Percentiles rank a stretch among this genome's conserved stretches.
phyloP scores from a whole-genome alignment of 2,888 invertebrate species.

The Lepeophtheirus nordmannii region DNA sequence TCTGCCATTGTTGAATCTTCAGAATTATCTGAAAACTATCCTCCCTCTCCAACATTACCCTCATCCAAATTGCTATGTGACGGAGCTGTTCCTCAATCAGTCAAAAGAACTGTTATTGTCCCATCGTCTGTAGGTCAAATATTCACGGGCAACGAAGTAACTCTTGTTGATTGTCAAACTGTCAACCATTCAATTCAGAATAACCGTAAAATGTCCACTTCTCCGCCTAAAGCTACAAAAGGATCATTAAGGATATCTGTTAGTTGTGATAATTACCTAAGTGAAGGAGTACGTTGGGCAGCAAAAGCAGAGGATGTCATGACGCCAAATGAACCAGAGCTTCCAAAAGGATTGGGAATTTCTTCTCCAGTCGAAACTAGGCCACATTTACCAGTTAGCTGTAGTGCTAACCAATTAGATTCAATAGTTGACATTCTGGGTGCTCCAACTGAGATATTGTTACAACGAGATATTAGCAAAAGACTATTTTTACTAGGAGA shows the following conservation, averaged over 20 bases:
- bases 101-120: not conserved
- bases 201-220: not conserved
- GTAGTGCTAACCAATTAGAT: conserved; percentile 23
- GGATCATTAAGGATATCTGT: conserved; percentile 19
- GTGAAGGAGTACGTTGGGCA: conserved; percentile 18
- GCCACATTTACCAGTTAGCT: not conserved
- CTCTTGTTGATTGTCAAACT: not conserved
- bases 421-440: conserved; percentile 24
- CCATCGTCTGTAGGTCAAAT: conserved; percentile 3
- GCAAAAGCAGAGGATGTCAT: conserved; percentile 18
- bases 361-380: not conserved
- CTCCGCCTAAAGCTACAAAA: not conserved
- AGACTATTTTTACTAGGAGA: conserved; percentile 11
- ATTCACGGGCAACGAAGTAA: not conserved
- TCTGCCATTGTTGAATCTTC: not conserved
- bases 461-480: conserved; percentile 11
- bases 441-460: conserved; percentile 19
- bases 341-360: not conserved
- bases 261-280: conserved; percentile 22
- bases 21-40: too few species aligned
- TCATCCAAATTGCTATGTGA: not conserved
- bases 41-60: not conserved
- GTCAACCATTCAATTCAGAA: not conserved
- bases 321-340: conserved; percentile 3
- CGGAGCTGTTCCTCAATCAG: not conserved